Evolutionary conservation across 1,140 invertebrate species (phyloP), one percentile per base, ranked within the genome.

Genomic region (Rhyzopertha dominica): DNA sequence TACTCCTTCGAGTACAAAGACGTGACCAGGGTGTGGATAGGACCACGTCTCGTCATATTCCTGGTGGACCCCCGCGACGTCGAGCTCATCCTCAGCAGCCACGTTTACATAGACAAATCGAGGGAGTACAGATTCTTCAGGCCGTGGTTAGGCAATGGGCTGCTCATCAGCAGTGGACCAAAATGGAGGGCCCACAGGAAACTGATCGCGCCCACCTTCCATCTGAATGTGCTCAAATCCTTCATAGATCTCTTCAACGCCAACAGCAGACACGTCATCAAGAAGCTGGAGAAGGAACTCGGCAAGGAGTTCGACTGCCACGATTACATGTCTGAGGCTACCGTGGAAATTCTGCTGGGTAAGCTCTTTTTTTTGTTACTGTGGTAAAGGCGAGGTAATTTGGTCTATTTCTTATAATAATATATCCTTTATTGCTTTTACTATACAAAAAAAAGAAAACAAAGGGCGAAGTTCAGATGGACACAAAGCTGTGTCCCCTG

Each of bases 141-240:
- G 59, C 88, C 89, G 1, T 95, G 91, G 90, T 76, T 95, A 26
- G 90, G 90, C 9, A 80, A 90, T 53, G 91, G 90, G 37, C 69
- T 95, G 3, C 73, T 94, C 1, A 90, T 90, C 14, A 88, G 84
- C 41, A 79, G 76, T 16, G 85, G 85, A 61, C 77, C 79, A 52
- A 87, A 85, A 76, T 88, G 85, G 85, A 77, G 83, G 13, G 75
- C 80, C 10, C 85, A 88, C 59, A 77, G 85, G 47, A 87, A 87
- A 71, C 69, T 88, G 42, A 88, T 88, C 52, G 84, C 85, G 7
- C 85, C 85, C 14, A 87, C 85, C 54, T 88, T 88, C 79, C 85
- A 87, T 61, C 73, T 87, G 67, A 87, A 87, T 63, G 82, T 87
- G 1, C 69, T 88, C 46, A 88, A 87, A 69, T 83, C 80, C 53